A percentile compares a stretch with the other conserved stretches of the same genome.
Conservation (phyloP, 2,797 vertebrate genomes). For the Rhinophrynus dorsalis region DNA sequence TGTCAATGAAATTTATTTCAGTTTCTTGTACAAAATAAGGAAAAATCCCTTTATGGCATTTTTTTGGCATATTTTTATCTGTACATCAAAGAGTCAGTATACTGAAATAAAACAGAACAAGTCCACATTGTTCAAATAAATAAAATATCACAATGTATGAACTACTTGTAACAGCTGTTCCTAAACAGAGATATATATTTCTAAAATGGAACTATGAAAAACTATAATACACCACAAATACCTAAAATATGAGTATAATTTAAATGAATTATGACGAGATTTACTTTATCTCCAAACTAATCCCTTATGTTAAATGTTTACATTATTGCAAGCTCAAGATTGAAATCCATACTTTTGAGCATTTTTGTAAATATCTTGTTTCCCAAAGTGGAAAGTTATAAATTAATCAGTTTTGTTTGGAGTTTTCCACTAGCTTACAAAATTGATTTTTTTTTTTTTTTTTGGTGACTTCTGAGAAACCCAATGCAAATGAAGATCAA, state of each 20-base stretch:
- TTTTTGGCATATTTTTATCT: background rate
- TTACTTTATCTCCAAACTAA: background rate
- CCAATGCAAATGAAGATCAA: constrained; percentile 55
- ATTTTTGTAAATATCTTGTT: constrained; percentile 3
- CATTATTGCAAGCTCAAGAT: constrained; percentile 8
- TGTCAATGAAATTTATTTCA: background rate
- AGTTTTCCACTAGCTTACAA: background rate
- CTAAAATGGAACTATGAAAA: background rate
- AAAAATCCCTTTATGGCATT: background rate
- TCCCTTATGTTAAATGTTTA: background rate
- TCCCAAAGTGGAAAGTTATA: background rate
- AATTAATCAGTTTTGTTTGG: constrained; percentile 16
- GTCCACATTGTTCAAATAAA: background rate
- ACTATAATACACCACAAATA: background rate
- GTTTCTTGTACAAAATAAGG: background rate
- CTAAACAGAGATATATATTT: background rate
- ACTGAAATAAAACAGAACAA: background rate
- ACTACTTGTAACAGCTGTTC: background rate
- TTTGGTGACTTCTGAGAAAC: constrained; percentile 27
- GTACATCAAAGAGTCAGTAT: background rate
- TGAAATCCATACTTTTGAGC: constrained; percentile 11
- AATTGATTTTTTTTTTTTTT: background rate
- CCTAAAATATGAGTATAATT: constrained; percentile 4
- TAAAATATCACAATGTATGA: background rate
- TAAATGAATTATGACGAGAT: background rate